Evolutionary conservation across 2,113 vertebrate species (phyloP).

Genomic region (Elephantulus edwardii): DNA sequence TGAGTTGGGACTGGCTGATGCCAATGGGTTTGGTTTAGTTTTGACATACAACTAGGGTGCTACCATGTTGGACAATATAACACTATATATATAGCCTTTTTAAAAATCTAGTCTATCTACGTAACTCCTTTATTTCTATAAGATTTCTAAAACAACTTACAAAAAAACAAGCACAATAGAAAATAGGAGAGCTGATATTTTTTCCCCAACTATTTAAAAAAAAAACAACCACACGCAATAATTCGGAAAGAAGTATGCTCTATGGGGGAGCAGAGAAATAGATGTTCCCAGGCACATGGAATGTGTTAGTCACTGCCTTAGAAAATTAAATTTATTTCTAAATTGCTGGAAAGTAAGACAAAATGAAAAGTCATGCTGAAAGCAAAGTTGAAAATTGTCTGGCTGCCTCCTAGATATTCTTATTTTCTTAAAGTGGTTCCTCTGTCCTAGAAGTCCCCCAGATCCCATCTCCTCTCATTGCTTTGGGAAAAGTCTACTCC

Average conservation of each 20-base stretch:
- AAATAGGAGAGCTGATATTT: neutral
- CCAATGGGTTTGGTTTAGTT: neutral
- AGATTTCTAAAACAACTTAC: neutral
- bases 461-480: neutral
- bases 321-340: constrained; percentile 46
- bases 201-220: no score
- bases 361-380: neutral
- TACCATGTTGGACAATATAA: neutral
- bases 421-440: neutral
- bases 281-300: neutral
- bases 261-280: neutral
- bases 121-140: neutral
- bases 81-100: neutral
- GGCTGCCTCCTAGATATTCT: neutral
- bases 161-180: neutral
- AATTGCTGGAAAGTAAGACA: constrained; percentile 20
- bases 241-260: neutral
- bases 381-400: neutral
- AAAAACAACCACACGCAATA: no score
- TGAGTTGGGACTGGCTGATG: neutral
- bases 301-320: constrained; percentile 15
- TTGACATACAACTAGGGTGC: neutral
- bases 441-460: neutral
- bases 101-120: neutral
- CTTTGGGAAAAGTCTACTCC: no score